Conservation (phyloP, 2,888 invertebrate species). For the Tenthredo distinguenda region DNA sequence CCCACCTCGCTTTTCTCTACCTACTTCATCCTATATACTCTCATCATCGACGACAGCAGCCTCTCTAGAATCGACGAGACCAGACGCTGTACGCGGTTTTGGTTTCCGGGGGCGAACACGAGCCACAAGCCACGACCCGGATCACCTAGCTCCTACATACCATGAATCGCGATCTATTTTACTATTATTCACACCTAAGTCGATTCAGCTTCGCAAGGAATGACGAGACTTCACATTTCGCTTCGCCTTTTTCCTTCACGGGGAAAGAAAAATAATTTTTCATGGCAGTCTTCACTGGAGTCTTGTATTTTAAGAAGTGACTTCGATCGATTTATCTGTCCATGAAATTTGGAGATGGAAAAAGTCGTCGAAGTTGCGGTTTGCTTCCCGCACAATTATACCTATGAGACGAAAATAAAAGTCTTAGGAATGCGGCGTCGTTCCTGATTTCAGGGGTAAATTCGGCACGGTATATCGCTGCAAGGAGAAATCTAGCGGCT, state of each 20-base stretch:
- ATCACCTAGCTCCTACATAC: conserved; percentile 26
- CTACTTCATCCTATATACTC: background rate
- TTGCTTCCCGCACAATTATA: background rate
- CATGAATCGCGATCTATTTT: conserved; percentile 13
- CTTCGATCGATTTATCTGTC: background rate
- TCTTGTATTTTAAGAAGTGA: too few species aligned
- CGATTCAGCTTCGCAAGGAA: background rate
- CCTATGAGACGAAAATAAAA: background rate
- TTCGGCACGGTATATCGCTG: conserved; percentile 98
- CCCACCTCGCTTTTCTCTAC: background rate
- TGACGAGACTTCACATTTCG: background rate
- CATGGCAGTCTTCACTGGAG: too few species aligned
- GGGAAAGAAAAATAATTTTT: background rate
- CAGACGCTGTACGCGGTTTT: background rate
- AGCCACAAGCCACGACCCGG: conserved; percentile 30
- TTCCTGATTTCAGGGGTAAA: conserved; percentile 87
- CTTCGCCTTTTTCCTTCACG: background rate
- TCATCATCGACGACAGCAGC: background rate
- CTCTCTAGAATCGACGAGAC: background rate
- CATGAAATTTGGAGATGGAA: background rate
- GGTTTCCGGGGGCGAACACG: conserved; percentile 35
- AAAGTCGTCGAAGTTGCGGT: background rate
- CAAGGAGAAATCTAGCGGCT: conserved; percentile 89
- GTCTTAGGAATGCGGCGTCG: background rate
- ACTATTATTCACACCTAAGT: background rate